These are phyloP conservation scores for Chaenocephalus aceratus DNA, from an alignment of 2,113 vertebrate genomes.

Conservation along the genomic window DNA sequence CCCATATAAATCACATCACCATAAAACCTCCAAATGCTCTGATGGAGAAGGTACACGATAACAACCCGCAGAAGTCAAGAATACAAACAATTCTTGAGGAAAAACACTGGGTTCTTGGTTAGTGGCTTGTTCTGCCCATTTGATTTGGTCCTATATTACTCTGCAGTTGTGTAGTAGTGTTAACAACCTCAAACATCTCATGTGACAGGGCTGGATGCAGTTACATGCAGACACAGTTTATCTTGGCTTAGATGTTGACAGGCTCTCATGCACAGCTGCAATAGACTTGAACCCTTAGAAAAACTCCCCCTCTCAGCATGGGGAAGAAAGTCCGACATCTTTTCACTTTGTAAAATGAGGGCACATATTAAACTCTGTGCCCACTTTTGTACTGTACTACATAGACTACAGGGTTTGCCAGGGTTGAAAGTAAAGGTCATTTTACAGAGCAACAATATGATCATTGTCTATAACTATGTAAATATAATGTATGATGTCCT, in stretches of 20 bases:
- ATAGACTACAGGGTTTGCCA: neutral
- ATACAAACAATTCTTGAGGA: conserved; percentile 58
- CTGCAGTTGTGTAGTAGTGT: conserved; percentile 37
- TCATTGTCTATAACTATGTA: too few relatives aligned
- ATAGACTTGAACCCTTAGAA: conserved; percentile 27
- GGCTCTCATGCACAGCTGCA: conserved; percentile 53
- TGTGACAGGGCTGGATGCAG: conserved; percentile 48
- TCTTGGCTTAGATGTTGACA: conserved; percentile 64
- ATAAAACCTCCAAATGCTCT: conserved; percentile 83
- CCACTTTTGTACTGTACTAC: neutral
- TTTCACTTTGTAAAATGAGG: conserved; percentile 33
- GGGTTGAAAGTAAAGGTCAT: neutral
- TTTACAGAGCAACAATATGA: neutral
- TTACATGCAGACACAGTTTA: conserved; percentile 38
- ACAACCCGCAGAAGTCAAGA: conserved; percentile 62
- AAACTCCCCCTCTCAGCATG: conserved; percentile 19
- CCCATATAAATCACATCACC: conserved; percentile 84
- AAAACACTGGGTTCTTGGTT: conserved; percentile 41
- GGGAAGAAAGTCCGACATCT: conserved; percentile 24
- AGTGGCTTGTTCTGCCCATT: conserved; percentile 27
- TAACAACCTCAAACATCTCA: conserved; percentile 48
- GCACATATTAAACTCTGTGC: neutral
- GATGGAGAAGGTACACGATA: conserved; percentile 72
- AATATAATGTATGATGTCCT: too few relatives aligned
- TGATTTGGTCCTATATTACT: conserved; percentile 47